A percentile compares a stretch with the other conserved stretches of the same genome.
Conservation (phyloP, 2,888 invertebrate genomes). For the Acanthosepion lycidas region DNA sequence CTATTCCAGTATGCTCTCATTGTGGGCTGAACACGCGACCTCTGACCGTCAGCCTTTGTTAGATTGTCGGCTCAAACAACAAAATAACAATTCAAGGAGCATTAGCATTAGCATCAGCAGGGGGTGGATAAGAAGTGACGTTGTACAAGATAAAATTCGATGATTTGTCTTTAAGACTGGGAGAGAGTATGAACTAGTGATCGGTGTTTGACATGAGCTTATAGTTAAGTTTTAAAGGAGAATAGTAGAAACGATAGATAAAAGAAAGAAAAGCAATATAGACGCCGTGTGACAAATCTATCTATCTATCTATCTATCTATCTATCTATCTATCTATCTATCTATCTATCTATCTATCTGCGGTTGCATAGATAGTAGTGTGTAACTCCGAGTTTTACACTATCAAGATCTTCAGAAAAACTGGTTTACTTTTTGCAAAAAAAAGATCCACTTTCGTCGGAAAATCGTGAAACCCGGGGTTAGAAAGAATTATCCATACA, state of each 20-base stretch:
- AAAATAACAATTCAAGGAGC: conserved; percentile 12
- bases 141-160: background rate
- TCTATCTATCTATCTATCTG: too few relatives aligned
- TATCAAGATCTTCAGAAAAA: too few relatives aligned
- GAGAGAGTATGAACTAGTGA: background rate
- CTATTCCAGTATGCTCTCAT: background rate
- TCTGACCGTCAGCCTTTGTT: conserved; percentile 21
- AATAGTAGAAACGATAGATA: background rate
- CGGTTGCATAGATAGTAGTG: too few relatives aligned
- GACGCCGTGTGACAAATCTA: background rate
- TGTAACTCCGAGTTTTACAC: too few relatives aligned
- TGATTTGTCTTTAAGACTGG: background rate
- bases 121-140: background rate
- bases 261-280: background rate
- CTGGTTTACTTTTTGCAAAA: too few relatives aligned
- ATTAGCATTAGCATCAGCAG: too few relatives aligned
- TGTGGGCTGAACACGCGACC: conserved; percentile 8
- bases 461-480: too few relatives aligned
- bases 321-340: too few relatives aligned
- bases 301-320: background rate
- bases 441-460: too few relatives aligned
- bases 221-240: background rate
- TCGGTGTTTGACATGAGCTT: background rate
- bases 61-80: background rate
- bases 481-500: too few relatives aligned